phyloP scores from a whole-genome alignment of 2,797 vertebrate genomes.

The Limosa lapponica region DNA sequence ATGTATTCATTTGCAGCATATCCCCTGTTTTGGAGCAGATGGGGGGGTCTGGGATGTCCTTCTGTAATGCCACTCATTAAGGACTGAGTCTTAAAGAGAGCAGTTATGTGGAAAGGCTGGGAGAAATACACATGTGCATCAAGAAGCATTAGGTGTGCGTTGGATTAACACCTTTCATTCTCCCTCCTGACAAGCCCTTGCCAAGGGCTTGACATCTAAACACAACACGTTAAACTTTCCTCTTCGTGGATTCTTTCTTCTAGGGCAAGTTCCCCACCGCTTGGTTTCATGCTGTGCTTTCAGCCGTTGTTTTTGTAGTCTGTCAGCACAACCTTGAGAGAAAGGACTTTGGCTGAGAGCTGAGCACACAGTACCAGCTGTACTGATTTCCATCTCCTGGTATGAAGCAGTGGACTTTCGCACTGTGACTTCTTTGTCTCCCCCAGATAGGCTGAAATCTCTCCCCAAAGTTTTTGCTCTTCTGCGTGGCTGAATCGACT shows the following conservation, averaged over 20 bases:
- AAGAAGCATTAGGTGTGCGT: neutral
- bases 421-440: neutral
- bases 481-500: neutral
- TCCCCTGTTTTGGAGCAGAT: neutral
- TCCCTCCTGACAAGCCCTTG: neutral
- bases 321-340: slow-evolving; percentile 75
- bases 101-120: neutral
- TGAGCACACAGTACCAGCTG: slow-evolving; percentile 53
- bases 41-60: neutral
- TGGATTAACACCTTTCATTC: neutral
- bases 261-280: slow-evolving; percentile 64
- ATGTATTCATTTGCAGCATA: neutral
- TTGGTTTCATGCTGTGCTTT: slow-evolving; percentile 64
- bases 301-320: slow-evolving; percentile 72
- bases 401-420: slow-evolving; percentile 53
- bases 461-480: neutral
- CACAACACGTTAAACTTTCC: neutral
- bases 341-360: slow-evolving; percentile 62
- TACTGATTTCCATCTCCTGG: slow-evolving; percentile 38
- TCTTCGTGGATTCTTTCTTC: neutral
- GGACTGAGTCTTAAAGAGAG: neutral
- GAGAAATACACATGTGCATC: neutral
- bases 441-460: neutral
- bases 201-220: neutral
- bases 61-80: neutral